phyloP scores from a whole-genome alignment of 2,113 vertebrate genomes.

The Strix uralensis region DNA sequence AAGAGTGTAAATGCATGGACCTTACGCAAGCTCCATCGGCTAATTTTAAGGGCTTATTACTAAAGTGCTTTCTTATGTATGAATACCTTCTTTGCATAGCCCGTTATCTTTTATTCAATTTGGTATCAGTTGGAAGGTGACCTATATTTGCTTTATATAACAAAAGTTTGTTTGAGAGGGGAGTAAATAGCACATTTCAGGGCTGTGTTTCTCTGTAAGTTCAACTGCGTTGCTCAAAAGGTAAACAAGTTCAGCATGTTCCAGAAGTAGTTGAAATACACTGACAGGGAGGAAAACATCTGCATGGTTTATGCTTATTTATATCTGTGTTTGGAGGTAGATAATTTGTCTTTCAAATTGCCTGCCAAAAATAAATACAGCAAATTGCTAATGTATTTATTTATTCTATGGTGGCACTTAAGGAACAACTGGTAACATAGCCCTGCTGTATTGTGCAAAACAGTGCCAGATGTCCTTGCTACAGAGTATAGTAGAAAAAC shows the following conservation, averaged over 20 bases:
- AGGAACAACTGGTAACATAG: background rate
- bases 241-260: slow-evolving; percentile 20
- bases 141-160: background rate
- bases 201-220: background rate
- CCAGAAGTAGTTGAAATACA: slow-evolving; percentile 2
- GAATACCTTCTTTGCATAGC: background rate
- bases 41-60: background rate
- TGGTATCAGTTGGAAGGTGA: background rate
- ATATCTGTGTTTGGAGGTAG: slow-evolving; percentile 15
- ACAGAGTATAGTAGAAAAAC: background rate
- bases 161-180: background rate
- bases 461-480: background rate
- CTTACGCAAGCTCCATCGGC: background rate
- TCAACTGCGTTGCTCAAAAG: background rate
- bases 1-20: background rate
- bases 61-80: background rate
- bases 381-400: slow-evolving; percentile 14
- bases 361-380: slow-evolving; percentile 35
- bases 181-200: background rate
- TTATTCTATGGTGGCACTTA: background rate
- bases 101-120: background rate
- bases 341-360: slow-evolving; percentile 12
- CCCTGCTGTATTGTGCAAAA: background rate
- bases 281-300: background rate
- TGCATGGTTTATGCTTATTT: slow-evolving; percentile 28